A percentile compares a stretch with the other conserved stretches of the same genome.
These are phyloP conservation scores for Muntiacus muntjak DNA, from an alignment of 2,113 vertebrate genomes.

Conservation along the genomic window DNA sequence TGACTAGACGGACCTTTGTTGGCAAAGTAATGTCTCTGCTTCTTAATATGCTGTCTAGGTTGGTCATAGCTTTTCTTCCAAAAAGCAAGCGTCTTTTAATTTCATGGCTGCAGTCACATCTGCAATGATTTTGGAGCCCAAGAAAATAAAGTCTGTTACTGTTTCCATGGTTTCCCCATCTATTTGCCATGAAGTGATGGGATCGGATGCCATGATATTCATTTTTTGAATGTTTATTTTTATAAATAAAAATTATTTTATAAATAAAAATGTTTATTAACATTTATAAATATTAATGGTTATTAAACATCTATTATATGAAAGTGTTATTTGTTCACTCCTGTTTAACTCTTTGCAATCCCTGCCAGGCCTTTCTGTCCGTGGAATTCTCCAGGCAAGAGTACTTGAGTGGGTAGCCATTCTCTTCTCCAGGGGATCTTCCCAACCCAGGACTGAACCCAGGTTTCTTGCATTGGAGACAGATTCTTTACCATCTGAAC, in stretches of 20 bases:
- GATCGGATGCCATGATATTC: accelerated
- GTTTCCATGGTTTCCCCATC: background rate
- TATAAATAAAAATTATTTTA: background rate
- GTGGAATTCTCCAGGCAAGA: background rate
- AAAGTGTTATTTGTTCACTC: background rate
- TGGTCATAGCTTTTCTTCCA: background rate
- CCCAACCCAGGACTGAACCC: background rate
- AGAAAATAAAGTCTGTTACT: background rate
- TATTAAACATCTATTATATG: background rate
- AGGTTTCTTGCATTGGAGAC: background rate
- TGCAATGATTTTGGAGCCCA: background rate
- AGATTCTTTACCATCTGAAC: background rate
- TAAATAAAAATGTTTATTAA: background rate
- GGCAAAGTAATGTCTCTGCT: background rate
- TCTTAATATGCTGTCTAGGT: background rate
- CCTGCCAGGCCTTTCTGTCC: background rate
- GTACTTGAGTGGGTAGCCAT: background rate
- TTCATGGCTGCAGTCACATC: background rate
- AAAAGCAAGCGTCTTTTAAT: background rate
- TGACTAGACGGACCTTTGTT: background rate
- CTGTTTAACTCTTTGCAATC: background rate
- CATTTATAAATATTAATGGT: background rate
- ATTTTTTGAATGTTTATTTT: background rate
- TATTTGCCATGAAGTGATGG: background rate
- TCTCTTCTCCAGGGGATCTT: background rate